Conservation (phyloP, 2,797 vertebrate genomes). For the Sebastes diploproa region DNA sequence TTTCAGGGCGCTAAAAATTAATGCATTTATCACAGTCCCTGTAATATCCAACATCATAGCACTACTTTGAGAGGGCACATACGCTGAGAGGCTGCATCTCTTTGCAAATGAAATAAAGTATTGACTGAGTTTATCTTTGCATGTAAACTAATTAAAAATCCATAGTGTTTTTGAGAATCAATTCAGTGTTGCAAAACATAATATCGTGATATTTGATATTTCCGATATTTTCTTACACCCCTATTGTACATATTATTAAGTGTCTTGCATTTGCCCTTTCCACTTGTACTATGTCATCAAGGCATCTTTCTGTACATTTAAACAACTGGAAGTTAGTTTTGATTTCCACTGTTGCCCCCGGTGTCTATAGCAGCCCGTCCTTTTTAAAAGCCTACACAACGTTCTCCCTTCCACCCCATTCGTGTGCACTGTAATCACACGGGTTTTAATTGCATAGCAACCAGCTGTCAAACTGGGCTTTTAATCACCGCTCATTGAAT, state of each 20-base stretch:
- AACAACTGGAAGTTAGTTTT: neutral
- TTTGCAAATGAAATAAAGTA: too few species aligned
- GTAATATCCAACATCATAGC: too few species aligned
- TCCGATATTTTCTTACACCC: too few species aligned
- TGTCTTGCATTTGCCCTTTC: neutral
- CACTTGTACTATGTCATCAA: neutral
- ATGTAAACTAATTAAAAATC: too few species aligned
- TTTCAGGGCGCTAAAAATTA: neutral
- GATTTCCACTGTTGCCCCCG: neutral
- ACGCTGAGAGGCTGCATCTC: too few species aligned
- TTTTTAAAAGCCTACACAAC: constrained; percentile 3
- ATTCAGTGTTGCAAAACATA: too few species aligned
- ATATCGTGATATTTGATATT: too few species aligned
- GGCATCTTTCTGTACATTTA: neutral
- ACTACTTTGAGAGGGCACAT: too few species aligned
- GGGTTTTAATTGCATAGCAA: constrained; percentile 75
- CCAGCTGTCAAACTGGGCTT: constrained; percentile 70
- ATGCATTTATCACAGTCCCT: too few species aligned
- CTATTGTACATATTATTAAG: neutral
- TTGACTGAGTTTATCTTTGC: too few species aligned
- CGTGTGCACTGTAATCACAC: constrained; percentile 44
- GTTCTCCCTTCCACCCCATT: constrained; percentile 10
- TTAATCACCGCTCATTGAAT: constrained; percentile 76
- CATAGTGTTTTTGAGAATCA: too few species aligned
- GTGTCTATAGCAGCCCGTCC: neutral